Evolutionary conservation across 2,888 invertebrate species (phyloP).

Genomic region (Phasia obesa): DNA sequence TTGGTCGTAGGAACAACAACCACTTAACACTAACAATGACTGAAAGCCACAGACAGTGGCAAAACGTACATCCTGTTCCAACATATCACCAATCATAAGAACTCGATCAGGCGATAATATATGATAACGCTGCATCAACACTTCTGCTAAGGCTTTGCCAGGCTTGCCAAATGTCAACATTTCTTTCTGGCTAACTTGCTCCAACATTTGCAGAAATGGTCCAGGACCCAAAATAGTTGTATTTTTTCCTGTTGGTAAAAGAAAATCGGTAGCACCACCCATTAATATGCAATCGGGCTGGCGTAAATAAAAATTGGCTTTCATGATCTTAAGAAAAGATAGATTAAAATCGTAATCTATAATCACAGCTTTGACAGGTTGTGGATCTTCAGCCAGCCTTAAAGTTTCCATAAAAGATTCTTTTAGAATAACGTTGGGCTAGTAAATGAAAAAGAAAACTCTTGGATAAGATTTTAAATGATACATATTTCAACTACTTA

Average conservation of each 20-base stretch:
- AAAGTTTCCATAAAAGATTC: slow-evolving; percentile 74
- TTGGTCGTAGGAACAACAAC: slow-evolving; percentile 75
- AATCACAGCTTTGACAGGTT: slow-evolving; percentile 83
- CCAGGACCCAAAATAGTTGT: slow-evolving; percentile 82
- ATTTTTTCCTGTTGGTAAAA: slow-evolving; percentile 78
- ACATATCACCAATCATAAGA: slow-evolving; percentile 93
- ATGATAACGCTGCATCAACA: slow-evolving; percentile 75
- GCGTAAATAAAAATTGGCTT: slow-evolving; percentile 82
- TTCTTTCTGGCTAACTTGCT: slow-evolving; percentile 78
- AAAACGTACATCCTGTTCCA: slow-evolving; percentile 90
- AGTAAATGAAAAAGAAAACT: slow-evolving; percentile 48
- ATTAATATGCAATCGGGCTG: slow-evolving; percentile 82
- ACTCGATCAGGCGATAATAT: slow-evolving; percentile 86
- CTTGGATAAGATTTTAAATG: slow-evolving; percentile 44
- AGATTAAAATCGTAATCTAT: slow-evolving; percentile 83
- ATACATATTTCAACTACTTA: slow-evolving; percentile 72
- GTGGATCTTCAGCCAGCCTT: slow-evolving; percentile 74
- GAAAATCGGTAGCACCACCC: slow-evolving; percentile 82
- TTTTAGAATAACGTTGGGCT: slow-evolving; percentile 76
- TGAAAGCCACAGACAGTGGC: slow-evolving; percentile 88
- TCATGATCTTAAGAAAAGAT: slow-evolving; percentile 82
- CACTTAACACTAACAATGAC: slow-evolving; percentile 89
- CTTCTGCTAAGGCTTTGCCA: slow-evolving; percentile 79
- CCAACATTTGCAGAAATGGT: slow-evolving; percentile 80
- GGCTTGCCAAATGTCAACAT: slow-evolving; percentile 83